Evolutionary conservation across 2,797 vertebrate species (phyloP).

Genomic region (Gastrophryne carolinensis): DNA sequence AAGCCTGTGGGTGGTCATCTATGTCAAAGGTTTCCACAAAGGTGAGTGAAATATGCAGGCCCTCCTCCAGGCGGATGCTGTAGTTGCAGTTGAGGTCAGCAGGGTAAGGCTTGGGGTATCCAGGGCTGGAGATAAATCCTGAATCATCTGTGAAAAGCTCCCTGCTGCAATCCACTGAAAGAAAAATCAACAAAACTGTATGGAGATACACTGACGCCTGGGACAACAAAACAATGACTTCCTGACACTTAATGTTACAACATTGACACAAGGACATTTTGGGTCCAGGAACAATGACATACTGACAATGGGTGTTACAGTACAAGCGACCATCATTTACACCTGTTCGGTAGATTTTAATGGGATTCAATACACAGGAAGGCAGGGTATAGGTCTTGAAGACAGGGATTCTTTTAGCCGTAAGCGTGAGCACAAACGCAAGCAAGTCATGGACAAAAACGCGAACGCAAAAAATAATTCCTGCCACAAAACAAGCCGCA

Average conservation of each 20-base stretch:
- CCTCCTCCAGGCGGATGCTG: slow-evolving; percentile 69
- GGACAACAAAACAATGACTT: background rate
- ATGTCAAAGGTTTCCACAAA: slow-evolving; percentile 74
- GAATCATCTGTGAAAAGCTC: slow-evolving; percentile 65
- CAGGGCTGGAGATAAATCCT: slow-evolving; percentile 68
- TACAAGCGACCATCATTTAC: too few relatives aligned
- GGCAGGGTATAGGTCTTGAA: too few relatives aligned
- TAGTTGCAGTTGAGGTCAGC: slow-evolving; percentile 69
- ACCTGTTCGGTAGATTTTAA: too few relatives aligned
- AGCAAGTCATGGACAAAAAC: too few relatives aligned
- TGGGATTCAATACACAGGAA: too few relatives aligned
- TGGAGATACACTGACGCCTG: background rate
- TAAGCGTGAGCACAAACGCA: too few relatives aligned
- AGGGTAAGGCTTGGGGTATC: slow-evolving; percentile 69
- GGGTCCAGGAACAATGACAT: too few relatives aligned
- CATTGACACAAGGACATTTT: background rate
- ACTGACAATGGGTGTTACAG: background rate
- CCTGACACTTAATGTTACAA: background rate
- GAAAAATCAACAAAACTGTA: background rate
- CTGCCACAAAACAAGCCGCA: too few relatives aligned
- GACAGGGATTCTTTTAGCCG: too few relatives aligned
- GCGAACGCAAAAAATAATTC: too few relatives aligned
- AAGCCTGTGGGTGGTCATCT: slow-evolving; percentile 71
- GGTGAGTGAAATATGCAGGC: slow-evolving; percentile 62
- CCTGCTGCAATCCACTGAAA: slow-evolving; percentile 67